Evolutionary conservation across 2,113 vertebrate genomes (phyloP), one percentile per base, ranked within the genome.

Genomic region (Nerophis lumbriciformis): DNA sequence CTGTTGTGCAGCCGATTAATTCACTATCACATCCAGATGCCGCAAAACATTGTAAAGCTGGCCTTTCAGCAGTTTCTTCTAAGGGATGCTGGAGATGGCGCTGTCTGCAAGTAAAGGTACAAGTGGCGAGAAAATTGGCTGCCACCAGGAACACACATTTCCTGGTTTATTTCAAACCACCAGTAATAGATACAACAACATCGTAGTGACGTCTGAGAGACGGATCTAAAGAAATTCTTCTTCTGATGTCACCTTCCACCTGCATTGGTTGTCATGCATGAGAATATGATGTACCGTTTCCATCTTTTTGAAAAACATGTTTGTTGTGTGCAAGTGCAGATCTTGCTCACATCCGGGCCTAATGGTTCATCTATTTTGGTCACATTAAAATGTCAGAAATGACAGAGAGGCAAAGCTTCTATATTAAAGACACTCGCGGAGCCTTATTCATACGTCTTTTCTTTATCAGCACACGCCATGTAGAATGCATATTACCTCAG

Each of bases 91-190:
- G 35, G 8, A 75, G 51, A 65, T 48, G 45, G 62, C 4, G 37
- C 37, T 59, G 70, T 70, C 66, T 55, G 21, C 1, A 68, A 52
- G 65, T 53, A 5, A 61, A 69, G 49, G 51, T 57, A 76, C 62
- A 77, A 68, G 67, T 48, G 13, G 56, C 65, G 53, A 42, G 15
- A 15, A 72, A 81, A 72, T 58, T 76, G 74, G 53, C 38, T 80
- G 63, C 65, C 67, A 53, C 39, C 5, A 14, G 64, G 76, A 61
- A 76, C 39, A 54, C 4, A 16, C 35, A 71, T 68, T 73, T 80
- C 49, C 65, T 78, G 69, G 69, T 53, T 15, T 28, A 51, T 72
- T 76, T 76, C 28, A 65, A 79, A 82, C 44, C 48, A 51, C 38
- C 16, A 21, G 39, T 59, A 53, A 76, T 61, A 69, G 83, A 69